A percentile compares a stretch with the other conserved stretches of the same genome.
Evolutionary conservation across 2,113 vertebrate genomes (phyloP).

Genomic region (Chloropsis hardwickii): DNA sequence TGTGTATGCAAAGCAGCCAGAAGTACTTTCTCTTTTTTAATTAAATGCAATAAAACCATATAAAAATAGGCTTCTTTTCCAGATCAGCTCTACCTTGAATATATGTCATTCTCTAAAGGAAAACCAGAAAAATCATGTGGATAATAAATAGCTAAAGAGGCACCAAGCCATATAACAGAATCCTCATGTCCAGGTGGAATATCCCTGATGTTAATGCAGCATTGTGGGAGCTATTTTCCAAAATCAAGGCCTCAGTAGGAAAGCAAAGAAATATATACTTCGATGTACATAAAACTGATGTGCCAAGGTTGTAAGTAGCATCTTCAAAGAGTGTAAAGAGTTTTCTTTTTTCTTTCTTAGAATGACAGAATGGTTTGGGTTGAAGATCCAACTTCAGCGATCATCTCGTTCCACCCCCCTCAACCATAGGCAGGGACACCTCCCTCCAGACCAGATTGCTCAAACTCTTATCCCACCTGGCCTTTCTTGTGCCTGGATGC

Average conservation of each 20-base stretch:
- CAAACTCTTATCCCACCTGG: neutral
- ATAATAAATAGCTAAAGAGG: neutral
- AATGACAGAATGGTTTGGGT: neutral
- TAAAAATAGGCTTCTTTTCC: neutral
- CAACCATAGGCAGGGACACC: neutral
- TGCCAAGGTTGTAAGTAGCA: neutral
- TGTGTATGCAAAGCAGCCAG: neutral
- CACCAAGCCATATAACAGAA: neutral
- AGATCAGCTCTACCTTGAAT: neutral
- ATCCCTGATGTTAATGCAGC: neutral
- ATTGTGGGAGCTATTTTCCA: neutral
- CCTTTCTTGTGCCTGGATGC: neutral
- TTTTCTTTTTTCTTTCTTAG: neutral
- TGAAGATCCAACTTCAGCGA: neutral
- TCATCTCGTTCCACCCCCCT: fast-evolving
- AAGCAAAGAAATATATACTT: neutral
- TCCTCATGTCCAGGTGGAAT: neutral
- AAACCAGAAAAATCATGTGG: neutral
- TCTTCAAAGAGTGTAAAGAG: neutral
- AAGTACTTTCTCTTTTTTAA: neutral
- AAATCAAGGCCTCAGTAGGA: neutral
- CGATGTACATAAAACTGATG: neutral
- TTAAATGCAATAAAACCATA: neutral
- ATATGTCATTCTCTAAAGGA: neutral
- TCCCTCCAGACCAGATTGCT: neutral